phyloP scores from a whole-genome alignment of 1,140 invertebrate species.

The Rhyacophila brunnea region DNA sequence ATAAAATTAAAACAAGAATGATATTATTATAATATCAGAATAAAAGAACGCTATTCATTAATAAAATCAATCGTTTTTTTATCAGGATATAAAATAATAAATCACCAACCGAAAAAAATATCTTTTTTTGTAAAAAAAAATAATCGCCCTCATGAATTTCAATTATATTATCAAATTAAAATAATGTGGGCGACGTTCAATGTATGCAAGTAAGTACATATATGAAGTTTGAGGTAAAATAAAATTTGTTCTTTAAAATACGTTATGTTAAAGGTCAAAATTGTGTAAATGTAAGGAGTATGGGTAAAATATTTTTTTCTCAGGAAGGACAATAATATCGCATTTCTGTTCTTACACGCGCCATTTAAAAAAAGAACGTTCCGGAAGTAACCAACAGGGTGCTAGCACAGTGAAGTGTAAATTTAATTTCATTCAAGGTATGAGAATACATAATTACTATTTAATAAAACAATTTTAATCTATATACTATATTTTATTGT shows the following conservation, averaged over 20 bases:
- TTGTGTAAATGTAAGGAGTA: neutral
- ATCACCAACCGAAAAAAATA: slow-evolving; percentile 4
- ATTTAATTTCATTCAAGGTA: too few species aligned
- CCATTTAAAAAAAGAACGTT: slow-evolving; percentile 27
- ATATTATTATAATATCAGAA: neutral
- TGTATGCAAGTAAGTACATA: neutral
- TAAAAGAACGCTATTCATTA: slow-evolving; percentile 6
- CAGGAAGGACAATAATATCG: slow-evolving; percentile 22
- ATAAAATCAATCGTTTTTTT: slow-evolving; percentile 16
- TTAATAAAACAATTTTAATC: too few species aligned
- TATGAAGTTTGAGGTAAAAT: neutral
- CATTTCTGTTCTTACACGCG: slow-evolving; percentile 29
- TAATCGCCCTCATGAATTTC: slow-evolving; percentile 32
- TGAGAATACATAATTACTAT: too few species aligned
- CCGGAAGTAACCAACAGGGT: slow-evolving; percentile 13
- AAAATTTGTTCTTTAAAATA: slow-evolving; percentile 7
- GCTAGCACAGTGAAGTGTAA: neutral
- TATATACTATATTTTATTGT: too few species aligned
- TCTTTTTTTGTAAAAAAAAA: slow-evolving; percentile 14
- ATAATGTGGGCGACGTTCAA: slow-evolving; percentile 24
- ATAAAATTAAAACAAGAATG: neutral
- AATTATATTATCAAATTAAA: slow-evolving; percentile 30
- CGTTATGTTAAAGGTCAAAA: slow-evolving; percentile 8
- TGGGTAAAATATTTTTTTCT: slow-evolving; percentile 13
- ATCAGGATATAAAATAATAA: slow-evolving; percentile 15